Evolutionary conservation across 92 coral and sea anemone genomes (phyloP), one percentile per base, ranked within the genome.

Genomic region (Umimayanthus chanpuru): DNA sequence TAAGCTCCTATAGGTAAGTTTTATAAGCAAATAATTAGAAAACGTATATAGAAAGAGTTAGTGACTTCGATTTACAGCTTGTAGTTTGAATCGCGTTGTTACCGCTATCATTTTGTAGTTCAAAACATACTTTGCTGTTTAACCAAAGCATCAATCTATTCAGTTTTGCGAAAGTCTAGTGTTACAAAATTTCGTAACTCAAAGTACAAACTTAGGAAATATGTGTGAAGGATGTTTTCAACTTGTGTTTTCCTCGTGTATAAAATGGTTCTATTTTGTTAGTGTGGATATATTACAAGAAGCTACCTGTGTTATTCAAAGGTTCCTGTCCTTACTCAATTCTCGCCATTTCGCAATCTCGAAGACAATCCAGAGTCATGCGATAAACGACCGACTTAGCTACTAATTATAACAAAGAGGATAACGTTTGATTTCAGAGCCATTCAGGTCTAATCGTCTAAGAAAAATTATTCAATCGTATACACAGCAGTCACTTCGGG

Each of bases 1-100:
- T 12, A 12, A 4, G 68, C 68, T 61, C 87, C 76, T 44, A 71
- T 12, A 83, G 87, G 87, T 83, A 83, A 28, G 64, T 30, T 81
- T 36, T 65, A 26, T 0, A 65, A 21, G 21, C 55, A 61, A 28
- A 65, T 6, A 23, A 18, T 5, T 5, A 73, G 5, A 73, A 73
- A 12, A 38, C 25, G 47, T 4, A 5, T 20, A 16, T 23, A 39
- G 15, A 15, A 16, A 61, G 1, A 61, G n/a, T 61, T 61, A 14
- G 0, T 61, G 25, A 61, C 18, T 53, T 23, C 7, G 3, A 6
- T 10, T 73, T 75, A 21, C 41, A 14, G 47, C 41, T 18, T 26
- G 41, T 18, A 32, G 43, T 73, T 4, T 49, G 10, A 41, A 14
- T 75, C 12, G 5, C 18, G 23, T n/a, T 26, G 26, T 71, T 67